Conservation (phyloP, 2,888 invertebrate species). For the Euclidia mi region DNA sequence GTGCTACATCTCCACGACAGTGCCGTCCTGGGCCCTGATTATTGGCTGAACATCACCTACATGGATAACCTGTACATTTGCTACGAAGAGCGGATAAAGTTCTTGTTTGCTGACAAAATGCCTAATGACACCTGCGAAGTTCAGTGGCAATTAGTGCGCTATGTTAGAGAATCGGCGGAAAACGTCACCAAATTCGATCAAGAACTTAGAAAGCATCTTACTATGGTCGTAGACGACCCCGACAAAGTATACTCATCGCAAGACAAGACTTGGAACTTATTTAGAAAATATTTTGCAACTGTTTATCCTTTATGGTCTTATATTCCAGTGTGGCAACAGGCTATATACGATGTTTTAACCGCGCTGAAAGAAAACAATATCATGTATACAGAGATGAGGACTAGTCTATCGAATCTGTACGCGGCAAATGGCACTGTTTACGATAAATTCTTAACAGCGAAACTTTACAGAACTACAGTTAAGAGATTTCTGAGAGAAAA, state of each 20-base stretch:
- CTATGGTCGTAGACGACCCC: conserved; percentile 87
- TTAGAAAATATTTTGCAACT: conserved; percentile 88
- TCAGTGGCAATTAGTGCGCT: conserved; percentile 85
- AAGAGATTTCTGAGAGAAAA: conserved; percentile 89
- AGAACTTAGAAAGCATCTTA: conserved; percentile 87
- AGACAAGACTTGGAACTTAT: conserved; percentile 91
- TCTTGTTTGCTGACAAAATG: conserved; percentile 69
- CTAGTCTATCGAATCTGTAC: conserved; percentile 91
- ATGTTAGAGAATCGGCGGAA: conserved; percentile 74
- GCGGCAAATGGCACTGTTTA: conserved; percentile 91
- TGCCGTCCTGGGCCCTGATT: conserved; percentile 91
- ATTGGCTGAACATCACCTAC: conserved; percentile 91
- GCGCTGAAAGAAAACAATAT: conserved; percentile 92
- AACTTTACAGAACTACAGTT: too few species aligned
- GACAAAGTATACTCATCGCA: conserved; percentile 83
- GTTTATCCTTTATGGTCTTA: conserved; percentile 89
- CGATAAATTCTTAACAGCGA: conserved; percentile 88
- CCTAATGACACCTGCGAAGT: conserved; percentile 62
- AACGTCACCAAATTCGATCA: conserved; percentile 86
- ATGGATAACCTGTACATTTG: conserved; percentile 90
- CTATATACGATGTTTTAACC: conserved; percentile 91
- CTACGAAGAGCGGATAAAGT: conserved; percentile 53
- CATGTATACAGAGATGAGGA: conserved; percentile 92
- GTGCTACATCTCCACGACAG: conserved; percentile 93
- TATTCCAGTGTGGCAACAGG: conserved; percentile 91